Evolutionary conservation across 1,140 invertebrate species (phyloP), one percentile per base, ranked within the genome.

Genomic region (Ditylenchus dipsaci): DNA sequence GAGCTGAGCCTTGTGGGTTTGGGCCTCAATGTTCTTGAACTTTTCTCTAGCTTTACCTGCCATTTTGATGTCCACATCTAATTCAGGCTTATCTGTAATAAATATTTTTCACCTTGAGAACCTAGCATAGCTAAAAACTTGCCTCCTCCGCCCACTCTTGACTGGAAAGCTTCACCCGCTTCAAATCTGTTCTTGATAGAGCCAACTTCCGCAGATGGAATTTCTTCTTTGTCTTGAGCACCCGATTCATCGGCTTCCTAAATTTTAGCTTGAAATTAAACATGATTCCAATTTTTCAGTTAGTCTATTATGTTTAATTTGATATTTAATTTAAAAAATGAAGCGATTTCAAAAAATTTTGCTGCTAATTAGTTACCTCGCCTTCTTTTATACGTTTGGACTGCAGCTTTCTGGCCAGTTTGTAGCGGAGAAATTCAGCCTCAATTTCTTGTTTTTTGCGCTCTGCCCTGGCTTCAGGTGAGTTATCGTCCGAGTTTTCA

Each of bases 381-480:
- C 62, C 33, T 43, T 63, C 49, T 30, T 60, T 38, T 45, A 33
- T 23, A 19, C 57, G 67, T 30, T 68, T 68, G 61, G 67, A 59
- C 61, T 73, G 71, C 21, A 69, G 47, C 29, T 82, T 75, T 61
- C 79, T 58, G 1, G 80, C 79, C 42, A 81, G 58, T 65, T 83
- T 83, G 61, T 82, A 83, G 23, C 81, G 76, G 56, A 81, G 67
- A 63, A 81, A 81, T 64, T 81, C 79, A 8, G 76, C 79, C 45
- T 81, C 79, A 27, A 81, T 81, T 65, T 81, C 79, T 59, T 79
- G 70, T 64, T 82, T 81, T 68, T 81, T 81, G 26, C 71, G 67
- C n/a, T 75, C 79, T 1, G 81, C 79, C 43, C 79, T 61, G 57
- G 81, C 79, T 69, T 81, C 79, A 27, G 79, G 79, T 61, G 72